Percentiles rank a stretch among this genome's conserved stretches.
Evolutionary conservation across 37 sponge, comb jelly and placozoan genomes (phyloP).

Genomic region (Geodia barretti): DNA sequence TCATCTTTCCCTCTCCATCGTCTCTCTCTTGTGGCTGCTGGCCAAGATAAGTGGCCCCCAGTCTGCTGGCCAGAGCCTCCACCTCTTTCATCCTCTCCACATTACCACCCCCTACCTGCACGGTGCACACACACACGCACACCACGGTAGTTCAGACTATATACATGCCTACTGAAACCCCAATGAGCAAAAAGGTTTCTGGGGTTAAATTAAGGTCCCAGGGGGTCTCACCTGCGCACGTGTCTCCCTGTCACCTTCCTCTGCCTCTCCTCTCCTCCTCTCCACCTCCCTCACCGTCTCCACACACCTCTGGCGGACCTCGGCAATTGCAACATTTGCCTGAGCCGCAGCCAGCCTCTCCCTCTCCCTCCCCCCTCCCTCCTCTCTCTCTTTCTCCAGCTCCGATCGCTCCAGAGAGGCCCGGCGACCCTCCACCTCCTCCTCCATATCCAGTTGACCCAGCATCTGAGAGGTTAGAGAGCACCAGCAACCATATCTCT

Average conservation of each 20-base stretch:
- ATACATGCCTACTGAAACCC: too few species aligned
- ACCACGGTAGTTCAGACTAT: too few species aligned
- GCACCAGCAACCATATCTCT: too few species aligned
- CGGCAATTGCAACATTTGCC: neutral
- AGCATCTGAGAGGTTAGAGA: constrained; percentile 18
- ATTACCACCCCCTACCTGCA: neutral
- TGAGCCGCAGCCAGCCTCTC: constrained; percentile 34
- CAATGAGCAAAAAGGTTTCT: too few species aligned
- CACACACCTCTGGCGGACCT: constrained; percentile 5
- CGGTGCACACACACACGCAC: neutral
- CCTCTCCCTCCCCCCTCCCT: constrained; percentile 40
- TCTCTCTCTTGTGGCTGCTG: neutral
- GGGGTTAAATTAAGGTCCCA: too few species aligned
- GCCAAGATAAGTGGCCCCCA: neutral
- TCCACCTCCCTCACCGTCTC: constrained; percentile 15
- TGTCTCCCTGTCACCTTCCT: constrained; percentile 3
- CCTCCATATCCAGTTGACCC: constrained; percentile 30
- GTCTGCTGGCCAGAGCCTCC: constrained; percentile 4
- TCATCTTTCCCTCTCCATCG: constrained; percentile 16
- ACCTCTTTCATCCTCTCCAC: constrained; percentile 17
- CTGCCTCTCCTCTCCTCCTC: constrained; percentile 25
- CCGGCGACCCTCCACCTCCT: constrained; percentile 8
- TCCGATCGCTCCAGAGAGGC: constrained; percentile 16
- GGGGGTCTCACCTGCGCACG: neutral
- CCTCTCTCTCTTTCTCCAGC: constrained; percentile 38